These are phyloP conservation scores for Chelon auratus DNA, from an alignment of 2,797 vertebrate species.

Conservation along the genomic window DNA sequence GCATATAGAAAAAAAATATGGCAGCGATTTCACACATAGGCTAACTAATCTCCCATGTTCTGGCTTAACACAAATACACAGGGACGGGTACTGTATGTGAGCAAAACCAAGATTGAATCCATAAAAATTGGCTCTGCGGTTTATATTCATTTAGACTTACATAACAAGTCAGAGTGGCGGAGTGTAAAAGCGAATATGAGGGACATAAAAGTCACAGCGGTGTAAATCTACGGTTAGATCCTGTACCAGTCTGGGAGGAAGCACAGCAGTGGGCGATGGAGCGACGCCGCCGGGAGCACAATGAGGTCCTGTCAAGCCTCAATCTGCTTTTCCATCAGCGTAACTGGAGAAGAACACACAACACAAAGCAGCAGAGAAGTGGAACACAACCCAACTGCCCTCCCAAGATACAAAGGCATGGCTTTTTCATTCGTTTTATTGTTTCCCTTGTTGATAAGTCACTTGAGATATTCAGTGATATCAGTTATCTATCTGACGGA, in stretches of 20 bases:
- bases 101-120: conserved; percentile 15
- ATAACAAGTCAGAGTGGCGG: conserved; percentile 32
- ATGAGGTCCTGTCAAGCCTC: conserved; percentile 43
- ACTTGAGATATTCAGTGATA: not conserved
- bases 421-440: conserved; percentile 8
- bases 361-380: conserved; percentile 80
- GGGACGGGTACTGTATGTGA: conserved; percentile 13
- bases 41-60: conserved; percentile 55
- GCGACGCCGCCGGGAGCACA: conserved; percentile 21
- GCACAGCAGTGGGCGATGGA: conserved; percentile 30
- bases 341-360: conserved; percentile 76
- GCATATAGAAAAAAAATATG: conserved; percentile 38
- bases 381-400: conserved; percentile 62
- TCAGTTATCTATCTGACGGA: conserved; percentile 9
- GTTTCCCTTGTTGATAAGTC: not conserved
- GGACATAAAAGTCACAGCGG: conserved; percentile 47
- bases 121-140: conserved; percentile 34
- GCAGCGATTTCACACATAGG: conserved; percentile 50
- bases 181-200: conserved; percentile 41
- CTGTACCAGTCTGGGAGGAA: conserved; percentile 53
- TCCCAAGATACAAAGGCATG: conserved; percentile 22
- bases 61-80: conserved; percentile 42
- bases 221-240: conserved; percentile 42
- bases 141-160: conserved; percentile 44
- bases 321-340: conserved; percentile 52